Evolutionary conservation across 2,888 invertebrate genomes (phyloP).

Genomic region (Labia minor): DNA sequence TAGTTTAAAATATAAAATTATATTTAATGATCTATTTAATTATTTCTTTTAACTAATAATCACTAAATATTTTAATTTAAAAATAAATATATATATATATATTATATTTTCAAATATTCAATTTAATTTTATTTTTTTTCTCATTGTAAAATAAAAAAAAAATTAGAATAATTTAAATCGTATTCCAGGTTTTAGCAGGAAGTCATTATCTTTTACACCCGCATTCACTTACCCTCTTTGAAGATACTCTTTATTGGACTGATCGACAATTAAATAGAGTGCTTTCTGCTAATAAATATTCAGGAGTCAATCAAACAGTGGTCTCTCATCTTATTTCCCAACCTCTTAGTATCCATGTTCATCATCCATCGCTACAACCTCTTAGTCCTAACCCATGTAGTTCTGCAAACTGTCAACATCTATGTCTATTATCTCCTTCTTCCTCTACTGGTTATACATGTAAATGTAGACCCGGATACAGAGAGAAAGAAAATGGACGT

Average conservation of each 20-base stretch:
- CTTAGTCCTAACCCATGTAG: slow-evolving; percentile 64
- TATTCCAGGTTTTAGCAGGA: slow-evolving; percentile 49
- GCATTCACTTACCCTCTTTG: slow-evolving; percentile 87
- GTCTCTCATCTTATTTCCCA: slow-evolving; percentile 90
- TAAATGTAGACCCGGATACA: slow-evolving; percentile 82
- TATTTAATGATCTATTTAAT: too few species aligned
- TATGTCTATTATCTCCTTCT: slow-evolving; percentile 81
- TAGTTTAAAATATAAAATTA: too few species aligned
- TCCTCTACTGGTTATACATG: slow-evolving; percentile 63
- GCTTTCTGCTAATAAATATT: slow-evolving; percentile 81
- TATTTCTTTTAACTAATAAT: not conserved
- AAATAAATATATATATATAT: too few species aligned
- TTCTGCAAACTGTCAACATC: slow-evolving; percentile 66
- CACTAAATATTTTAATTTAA: not conserved
- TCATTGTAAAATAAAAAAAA: too few species aligned
- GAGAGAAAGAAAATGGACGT: slow-evolving; percentile 48
- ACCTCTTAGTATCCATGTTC: slow-evolving; percentile 88
- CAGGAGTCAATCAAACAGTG: slow-evolving; percentile 82
- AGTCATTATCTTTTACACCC: slow-evolving; percentile 92
- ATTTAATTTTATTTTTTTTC: slow-evolving; percentile 13
- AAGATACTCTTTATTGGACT: slow-evolving; percentile 94
- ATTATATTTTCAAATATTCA: too few species aligned
- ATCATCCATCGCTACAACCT: slow-evolving; percentile 90
- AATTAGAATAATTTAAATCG: slow-evolving; percentile 22
- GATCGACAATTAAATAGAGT: slow-evolving; percentile 87